These are phyloP conservation scores for Acronicta aceris DNA, from an alignment of 2,888 invertebrate species.

Conservation along the genomic window DNA sequence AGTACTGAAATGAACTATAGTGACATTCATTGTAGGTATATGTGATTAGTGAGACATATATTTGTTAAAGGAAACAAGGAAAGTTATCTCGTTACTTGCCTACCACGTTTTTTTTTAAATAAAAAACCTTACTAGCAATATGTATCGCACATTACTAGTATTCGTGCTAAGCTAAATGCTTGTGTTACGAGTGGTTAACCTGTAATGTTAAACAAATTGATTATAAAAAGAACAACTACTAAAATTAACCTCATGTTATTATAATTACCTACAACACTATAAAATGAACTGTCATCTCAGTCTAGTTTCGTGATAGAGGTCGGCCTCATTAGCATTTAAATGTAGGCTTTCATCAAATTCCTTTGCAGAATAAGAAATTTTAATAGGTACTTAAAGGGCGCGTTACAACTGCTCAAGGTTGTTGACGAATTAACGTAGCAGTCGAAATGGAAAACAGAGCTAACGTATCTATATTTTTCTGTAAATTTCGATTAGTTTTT, in stretches of 20 bases:
- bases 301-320: too few relatives aligned
- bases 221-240: too few relatives aligned
- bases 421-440: conserved; percentile 10
- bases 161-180: too few relatives aligned
- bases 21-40: conserved; percentile 3
- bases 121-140: too few relatives aligned
- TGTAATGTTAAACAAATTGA: too few relatives aligned
- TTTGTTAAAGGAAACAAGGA: conserved; percentile 60
- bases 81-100: conserved; percentile 56
- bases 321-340: not conserved
- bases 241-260: too few relatives aligned
- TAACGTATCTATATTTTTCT: conserved; percentile 22
- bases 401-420: conserved; percentile 3
- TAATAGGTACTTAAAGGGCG: not conserved
- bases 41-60: conserved; percentile 36
- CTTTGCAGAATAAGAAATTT: not conserved
- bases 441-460: conserved; percentile 15
- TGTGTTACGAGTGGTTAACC: too few relatives aligned
- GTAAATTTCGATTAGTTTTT: conserved; percentile 3
- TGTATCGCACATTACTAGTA: too few relatives aligned
- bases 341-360: not conserved
- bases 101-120: too few relatives aligned
- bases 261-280: not conserved
- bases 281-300: too few relatives aligned
- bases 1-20: conserved; percentile 34